Conservation (phyloP, 2,797 vertebrate species). For the Peromyscus melanophrys region DNA sequence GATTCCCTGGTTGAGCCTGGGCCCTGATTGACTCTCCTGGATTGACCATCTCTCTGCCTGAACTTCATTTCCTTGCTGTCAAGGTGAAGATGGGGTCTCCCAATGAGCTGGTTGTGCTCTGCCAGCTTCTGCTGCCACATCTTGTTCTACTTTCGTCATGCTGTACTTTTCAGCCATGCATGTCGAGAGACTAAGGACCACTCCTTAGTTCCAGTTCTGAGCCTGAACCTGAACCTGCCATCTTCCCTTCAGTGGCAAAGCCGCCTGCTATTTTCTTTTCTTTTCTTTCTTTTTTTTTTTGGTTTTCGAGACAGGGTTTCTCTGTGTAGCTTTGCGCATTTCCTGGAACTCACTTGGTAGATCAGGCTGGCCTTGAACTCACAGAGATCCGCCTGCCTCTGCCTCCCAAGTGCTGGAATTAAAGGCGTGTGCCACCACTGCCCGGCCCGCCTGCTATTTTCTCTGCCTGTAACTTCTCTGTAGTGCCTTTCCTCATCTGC, state of each 20-base stretch:
- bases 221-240: background rate
- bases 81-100: background rate
- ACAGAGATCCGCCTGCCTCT: too few relatives aligned
- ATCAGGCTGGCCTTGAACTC: too few relatives aligned
- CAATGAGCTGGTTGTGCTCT: background rate
- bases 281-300: too few relatives aligned
- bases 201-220: background rate
- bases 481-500: background rate
- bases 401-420: too few relatives aligned
- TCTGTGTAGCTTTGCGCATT: too few relatives aligned
- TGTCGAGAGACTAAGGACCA: background rate
- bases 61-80: background rate
- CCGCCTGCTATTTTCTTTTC: background rate
- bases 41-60: background rate
- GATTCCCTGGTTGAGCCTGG: background rate
- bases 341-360: too few relatives aligned
- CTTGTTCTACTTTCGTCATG: background rate
- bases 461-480: background rate
- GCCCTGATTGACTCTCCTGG: background rate
- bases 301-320: too few relatives aligned
- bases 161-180: background rate
- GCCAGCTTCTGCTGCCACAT: background rate
- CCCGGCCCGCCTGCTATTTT: fast-evolving
- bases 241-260: background rate
- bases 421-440: too few relatives aligned